phyloP scores from a whole-genome alignment of 2,797 vertebrate species.

The Premnoplex brunnescens region DNA sequence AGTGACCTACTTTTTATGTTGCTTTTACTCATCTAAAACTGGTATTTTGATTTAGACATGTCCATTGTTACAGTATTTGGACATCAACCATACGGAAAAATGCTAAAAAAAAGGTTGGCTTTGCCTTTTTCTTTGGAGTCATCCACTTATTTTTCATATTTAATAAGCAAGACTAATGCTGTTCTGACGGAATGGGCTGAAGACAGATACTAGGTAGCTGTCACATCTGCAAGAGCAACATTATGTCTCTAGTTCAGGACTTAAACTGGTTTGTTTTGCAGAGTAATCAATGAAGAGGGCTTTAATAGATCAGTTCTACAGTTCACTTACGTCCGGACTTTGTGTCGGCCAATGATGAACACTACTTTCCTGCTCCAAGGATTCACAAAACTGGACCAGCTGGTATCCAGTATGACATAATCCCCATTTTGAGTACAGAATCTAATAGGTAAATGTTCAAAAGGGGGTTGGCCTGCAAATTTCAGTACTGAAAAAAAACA shows the following conservation, averaged over 20 bases:
- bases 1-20: neutral
- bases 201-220: neutral
- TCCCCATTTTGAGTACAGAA: constrained; percentile 80
- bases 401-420: constrained; percentile 76
- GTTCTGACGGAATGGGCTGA: neutral
- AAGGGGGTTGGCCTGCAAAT: constrained; percentile 75
- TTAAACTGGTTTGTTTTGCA: neutral
- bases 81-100: neutral
- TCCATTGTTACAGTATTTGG: neutral
- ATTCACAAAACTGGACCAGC: constrained; percentile 81
- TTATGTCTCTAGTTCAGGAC: neutral
- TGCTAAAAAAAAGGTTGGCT: neutral
- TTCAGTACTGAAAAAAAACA: constrained; percentile 68
- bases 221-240: neutral
- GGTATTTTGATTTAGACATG: neutral
- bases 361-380: constrained; percentile 79
- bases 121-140: neutral
- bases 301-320: neutral
- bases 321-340: constrained; percentile 75
- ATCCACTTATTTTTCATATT: neutral
- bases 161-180: neutral
- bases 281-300: neutral
- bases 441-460: constrained; percentile 77
- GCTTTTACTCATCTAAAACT: neutral
- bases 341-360: constrained; percentile 78